These are phyloP conservation scores for Schizotus pectinicornis DNA, from an alignment of 2,888 invertebrate species.

Conservation along the genomic window DNA sequence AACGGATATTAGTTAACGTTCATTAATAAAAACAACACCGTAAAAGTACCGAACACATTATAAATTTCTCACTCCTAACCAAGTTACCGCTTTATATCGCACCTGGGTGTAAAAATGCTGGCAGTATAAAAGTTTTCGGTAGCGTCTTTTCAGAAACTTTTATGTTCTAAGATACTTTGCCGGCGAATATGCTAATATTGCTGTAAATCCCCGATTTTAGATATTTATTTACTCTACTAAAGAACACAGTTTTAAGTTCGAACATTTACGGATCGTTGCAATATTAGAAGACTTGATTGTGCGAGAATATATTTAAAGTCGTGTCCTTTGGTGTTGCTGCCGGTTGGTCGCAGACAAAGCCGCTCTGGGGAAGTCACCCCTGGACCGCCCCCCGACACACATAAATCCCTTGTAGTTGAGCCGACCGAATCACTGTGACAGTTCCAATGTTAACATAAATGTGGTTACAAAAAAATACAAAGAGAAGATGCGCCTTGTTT, in stretches of 20 bases:
- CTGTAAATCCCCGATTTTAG: too few relatives aligned
- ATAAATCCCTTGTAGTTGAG: slow-evolving; percentile 46
- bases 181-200: too few relatives aligned
- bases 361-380: neutral
- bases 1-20: slow-evolving; percentile 28
- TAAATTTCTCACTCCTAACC: slow-evolving; percentile 24
- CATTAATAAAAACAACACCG: slow-evolving; percentile 28
- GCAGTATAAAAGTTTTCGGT: slow-evolving; percentile 16
- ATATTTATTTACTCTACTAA: too few relatives aligned
- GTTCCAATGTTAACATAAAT: slow-evolving; percentile 50
- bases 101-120: slow-evolving; percentile 28
- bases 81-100: slow-evolving; percentile 25
- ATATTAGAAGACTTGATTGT: too few relatives aligned
- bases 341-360: neutral
- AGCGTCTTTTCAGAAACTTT: neutral
- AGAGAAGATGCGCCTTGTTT: slow-evolving; percentile 53
- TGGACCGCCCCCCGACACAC: slow-evolving; percentile 11
- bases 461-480: slow-evolving; percentile 52
- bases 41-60: slow-evolving; percentile 20
- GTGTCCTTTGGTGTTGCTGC: neutral
- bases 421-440: slow-evolving; percentile 48
- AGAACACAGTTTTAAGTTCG: too few relatives aligned
- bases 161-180: neutral
- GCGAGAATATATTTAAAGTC: neutral
- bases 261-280: too few relatives aligned